Evolutionary conservation across 2,113 vertebrate genomes (phyloP).

Genomic region (Struthio camelus): DNA sequence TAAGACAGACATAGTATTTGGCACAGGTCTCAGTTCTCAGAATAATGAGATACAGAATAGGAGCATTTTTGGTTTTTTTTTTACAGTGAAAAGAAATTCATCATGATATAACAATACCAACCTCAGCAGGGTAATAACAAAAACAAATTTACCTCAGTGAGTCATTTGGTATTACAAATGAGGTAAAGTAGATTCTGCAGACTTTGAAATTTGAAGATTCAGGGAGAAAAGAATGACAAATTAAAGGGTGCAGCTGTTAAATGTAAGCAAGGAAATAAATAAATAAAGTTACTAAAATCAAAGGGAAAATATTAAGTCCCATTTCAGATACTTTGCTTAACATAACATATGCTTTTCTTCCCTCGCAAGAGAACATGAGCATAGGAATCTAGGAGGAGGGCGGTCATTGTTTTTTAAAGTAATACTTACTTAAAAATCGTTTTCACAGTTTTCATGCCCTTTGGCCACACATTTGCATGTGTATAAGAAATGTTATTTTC

Average conservation of each 20-base stretch:
- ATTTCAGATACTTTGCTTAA: background rate
- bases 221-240: background rate
- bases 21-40: background rate
- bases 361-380: background rate
- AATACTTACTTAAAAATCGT: background rate
- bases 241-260: background rate
- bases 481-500: background rate
- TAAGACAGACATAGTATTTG: background rate
- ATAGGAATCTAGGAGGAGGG: accelerated
- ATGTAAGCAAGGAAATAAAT: background rate
- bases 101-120: background rate
- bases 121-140: background rate
- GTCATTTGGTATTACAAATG: background rate
- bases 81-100: background rate
- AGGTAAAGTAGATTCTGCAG: background rate
- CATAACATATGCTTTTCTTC: background rate
- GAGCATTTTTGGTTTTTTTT: background rate
- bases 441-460: background rate
- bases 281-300: background rate
- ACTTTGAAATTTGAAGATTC: background rate
- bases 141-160: background rate
- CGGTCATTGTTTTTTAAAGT: background rate
- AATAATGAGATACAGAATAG: background rate
- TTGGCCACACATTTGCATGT: background rate
- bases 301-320: background rate